A percentile compares a stretch with the other conserved stretches of the same genome.
Conservation (phyloP, 2,888 invertebrate species). For the Thumatha senex region DNA sequence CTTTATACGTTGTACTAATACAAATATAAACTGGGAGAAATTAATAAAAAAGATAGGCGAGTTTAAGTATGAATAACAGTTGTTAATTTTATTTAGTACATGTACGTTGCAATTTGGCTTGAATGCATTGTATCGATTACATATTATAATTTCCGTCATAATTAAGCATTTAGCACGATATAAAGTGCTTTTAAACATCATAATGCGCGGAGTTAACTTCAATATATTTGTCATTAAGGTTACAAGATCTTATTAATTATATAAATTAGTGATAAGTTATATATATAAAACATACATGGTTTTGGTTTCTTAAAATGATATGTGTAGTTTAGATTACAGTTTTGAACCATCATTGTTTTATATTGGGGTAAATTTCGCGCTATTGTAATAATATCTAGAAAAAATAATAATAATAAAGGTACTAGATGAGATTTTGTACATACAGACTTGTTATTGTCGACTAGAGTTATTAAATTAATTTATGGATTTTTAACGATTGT, state of each 20-base stretch:
- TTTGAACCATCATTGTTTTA: too few relatives aligned
- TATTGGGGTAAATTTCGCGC: too few relatives aligned
- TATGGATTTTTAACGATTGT: constrained; percentile 69
- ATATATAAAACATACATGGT: too few relatives aligned
- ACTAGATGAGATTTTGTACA: constrained; percentile 70
- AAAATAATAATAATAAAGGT: constrained; percentile 41
- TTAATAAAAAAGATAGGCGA: constrained; percentile 22
- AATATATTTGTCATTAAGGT: neutral
- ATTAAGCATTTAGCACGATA: constrained; percentile 19
- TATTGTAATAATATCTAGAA: constrained; percentile 26
- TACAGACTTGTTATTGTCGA: constrained; percentile 78
- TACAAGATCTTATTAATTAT: neutral
- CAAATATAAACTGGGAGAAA: constrained; percentile 43
- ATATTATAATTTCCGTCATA: constrained; percentile 6
- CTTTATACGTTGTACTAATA: constrained; percentile 50
- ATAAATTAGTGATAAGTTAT: neutral
- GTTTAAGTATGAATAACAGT: neutral
- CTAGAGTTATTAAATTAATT: constrained; percentile 82
- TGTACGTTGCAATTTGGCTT: too few relatives aligned
- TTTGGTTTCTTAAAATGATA: neutral
- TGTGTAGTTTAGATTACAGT: too few relatives aligned
- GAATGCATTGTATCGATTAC: constrained; percentile 21
- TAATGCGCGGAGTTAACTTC: constrained; percentile 18
- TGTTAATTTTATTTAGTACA: neutral
- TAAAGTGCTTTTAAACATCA: constrained; percentile 14